A percentile compares a stretch with the other conserved stretches of the same genome.
phyloP scores from a whole-genome alignment of 2,888 invertebrate genomes.

The Orthonychiurus folsomi region DNA sequence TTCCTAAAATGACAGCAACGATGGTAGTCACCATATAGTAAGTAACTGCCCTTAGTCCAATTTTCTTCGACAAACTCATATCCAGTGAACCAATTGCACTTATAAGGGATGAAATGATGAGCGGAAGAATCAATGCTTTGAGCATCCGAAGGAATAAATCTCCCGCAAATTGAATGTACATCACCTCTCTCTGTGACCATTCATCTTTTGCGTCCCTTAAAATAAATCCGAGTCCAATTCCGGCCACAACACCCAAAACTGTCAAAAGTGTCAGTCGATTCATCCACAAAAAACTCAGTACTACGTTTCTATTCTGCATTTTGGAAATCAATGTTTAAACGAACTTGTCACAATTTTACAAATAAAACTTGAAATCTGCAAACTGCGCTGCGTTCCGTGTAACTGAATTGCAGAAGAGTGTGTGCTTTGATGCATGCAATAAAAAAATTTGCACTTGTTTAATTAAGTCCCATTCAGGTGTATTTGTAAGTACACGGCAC shows the following conservation, averaged over 20 bases:
- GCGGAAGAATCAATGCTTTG: slow-evolving; percentile 86
- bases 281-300: slow-evolving; percentile 47
- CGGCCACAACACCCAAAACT: slow-evolving; percentile 66
- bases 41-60: slow-evolving; percentile 73
- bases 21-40: slow-evolving; percentile 92
- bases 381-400: too few species aligned
- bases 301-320: neutral
- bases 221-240: slow-evolving; percentile 62
- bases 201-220: slow-evolving; percentile 48
- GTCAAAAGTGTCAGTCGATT: slow-evolving; percentile 75
- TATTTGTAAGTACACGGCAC: too few species aligned
- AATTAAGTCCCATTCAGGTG: too few species aligned
- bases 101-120: slow-evolving; percentile 79
- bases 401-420: too few species aligned
- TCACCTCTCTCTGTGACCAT: slow-evolving; percentile 72
- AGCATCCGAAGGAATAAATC: slow-evolving; percentile 92
- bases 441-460: too few species aligned
- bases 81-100: slow-evolving; percentile 87
- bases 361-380: too few species aligned
- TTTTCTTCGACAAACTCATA: slow-evolving; percentile 78
- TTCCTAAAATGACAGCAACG: slow-evolving; percentile 80
- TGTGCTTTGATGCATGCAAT: too few species aligned
- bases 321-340: neutral
- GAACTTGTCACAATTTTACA: too few species aligned
- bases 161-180: slow-evolving; percentile 90